Base-by-base conservation (phyloP, 1,140 invertebrate genomes). In the Drosophila leontia region DNA sequence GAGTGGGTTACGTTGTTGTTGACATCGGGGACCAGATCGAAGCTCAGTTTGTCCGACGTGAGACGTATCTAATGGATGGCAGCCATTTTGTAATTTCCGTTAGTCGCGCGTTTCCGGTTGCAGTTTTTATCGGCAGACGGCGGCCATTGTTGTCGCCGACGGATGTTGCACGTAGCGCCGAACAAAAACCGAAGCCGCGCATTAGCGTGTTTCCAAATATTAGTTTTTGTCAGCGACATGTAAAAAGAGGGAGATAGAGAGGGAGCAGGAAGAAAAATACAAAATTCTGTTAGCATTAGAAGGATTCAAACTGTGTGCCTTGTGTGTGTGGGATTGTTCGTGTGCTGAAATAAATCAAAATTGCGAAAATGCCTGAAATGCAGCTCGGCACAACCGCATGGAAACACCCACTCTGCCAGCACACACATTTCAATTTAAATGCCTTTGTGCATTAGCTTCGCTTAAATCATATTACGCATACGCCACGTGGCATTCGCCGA, bases 41-140 rank as follows among this genome's bases (percentile, higher is more conserved):
- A 97, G 80, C 96, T 94, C 41, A 98, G 95, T 93, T 97, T 96
- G 84, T 97, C 96, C 88, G 97, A 96, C 0, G 96, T 95, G 78
- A 96, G 94, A 47, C 96, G 94, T 34, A 97, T 93, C 96, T 97
- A 42, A 65, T 76, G 50, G 71, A 60, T 68, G 85, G 23, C 68
- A 59, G 65, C 67, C 85, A 81, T 88, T 88, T 90, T 90, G 84
- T 84, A 85, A 88, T 88, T 88, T 88, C 85, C 85, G 85, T 88
- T 90, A 79, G 85, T 68, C 78, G 83, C 78, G 80, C 85, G 81
- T 88, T 88, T 88, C 85, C 85, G 85, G 81, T 63, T 78, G 5
- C 50, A 44, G 60, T 42, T 57, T 55, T 65, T 75, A 63, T 64
- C 39, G 44, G 9, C 19, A 42, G 47, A 48, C 26, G 17, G 53